Evolutionary conservation across 2,113 vertebrate genomes (phyloP).

Genomic region (Trogon melanurus): DNA sequence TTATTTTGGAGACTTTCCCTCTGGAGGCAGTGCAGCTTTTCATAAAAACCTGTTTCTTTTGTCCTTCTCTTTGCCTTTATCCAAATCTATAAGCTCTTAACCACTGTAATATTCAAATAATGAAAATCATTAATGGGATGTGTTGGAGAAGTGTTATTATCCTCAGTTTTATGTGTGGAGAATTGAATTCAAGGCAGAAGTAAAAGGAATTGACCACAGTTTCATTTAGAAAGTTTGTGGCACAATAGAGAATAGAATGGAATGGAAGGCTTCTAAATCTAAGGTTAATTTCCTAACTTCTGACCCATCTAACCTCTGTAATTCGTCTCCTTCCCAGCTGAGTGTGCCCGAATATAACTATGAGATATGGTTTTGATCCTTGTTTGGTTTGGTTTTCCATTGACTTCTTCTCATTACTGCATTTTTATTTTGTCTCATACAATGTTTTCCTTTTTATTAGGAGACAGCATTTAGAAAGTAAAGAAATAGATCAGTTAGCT

Average conservation of each 20-base stretch:
- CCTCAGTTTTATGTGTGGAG: neutral
- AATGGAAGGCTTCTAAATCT: neutral
- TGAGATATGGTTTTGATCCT: neutral
- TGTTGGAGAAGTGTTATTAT: neutral
- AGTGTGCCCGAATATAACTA: neutral
- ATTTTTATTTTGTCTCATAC: neutral
- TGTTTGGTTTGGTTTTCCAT: neutral
- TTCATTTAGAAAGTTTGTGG: neutral
- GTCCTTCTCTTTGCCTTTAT: neutral
- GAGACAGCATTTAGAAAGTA: neutral
- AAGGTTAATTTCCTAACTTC: slow-evolving; percentile 20
- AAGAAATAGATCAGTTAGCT: neutral
- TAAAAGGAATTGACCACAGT: neutral
- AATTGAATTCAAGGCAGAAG: neutral
- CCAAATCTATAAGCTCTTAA: neutral
- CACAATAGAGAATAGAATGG: neutral
- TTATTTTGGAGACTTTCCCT: neutral
- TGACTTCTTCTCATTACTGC: neutral
- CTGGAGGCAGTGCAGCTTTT: neutral
- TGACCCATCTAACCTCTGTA: neutral
- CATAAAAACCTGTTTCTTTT: neutral
- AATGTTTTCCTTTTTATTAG: neutral
- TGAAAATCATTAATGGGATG: neutral
- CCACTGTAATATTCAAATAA: neutral
- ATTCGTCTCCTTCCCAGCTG: neutral